Conservation (phyloP, 2,797 vertebrate genomes). For the Fratercula arctica region DNA sequence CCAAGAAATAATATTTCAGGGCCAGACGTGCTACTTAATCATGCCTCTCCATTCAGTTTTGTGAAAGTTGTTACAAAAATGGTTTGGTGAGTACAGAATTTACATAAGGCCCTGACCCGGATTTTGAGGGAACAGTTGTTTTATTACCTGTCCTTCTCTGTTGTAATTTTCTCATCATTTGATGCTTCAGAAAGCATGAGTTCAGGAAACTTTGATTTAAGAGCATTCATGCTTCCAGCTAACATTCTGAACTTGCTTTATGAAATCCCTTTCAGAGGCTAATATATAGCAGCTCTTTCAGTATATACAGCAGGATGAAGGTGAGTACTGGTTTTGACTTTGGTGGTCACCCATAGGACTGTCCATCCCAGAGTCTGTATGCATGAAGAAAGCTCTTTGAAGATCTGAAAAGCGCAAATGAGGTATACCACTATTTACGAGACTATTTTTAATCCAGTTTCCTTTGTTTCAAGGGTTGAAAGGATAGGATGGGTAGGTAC, state of each 20-base stretch:
- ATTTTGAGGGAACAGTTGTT: background rate
- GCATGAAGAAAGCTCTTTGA: background rate
- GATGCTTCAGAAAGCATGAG: background rate
- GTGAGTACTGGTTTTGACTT: background rate
- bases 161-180: background rate
- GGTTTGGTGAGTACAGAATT: background rate
- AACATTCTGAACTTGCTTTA: background rate
- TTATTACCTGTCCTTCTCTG: background rate
- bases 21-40: background rate
- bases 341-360: background rate
- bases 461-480: background rate
- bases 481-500: background rate
- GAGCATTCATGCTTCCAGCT: background rate
- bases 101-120: background rate
- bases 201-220: constrained; percentile 1
- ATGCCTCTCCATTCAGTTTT: background rate
- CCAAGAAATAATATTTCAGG: background rate
- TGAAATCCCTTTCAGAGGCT: background rate
- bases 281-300: background rate
- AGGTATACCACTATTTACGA: background rate
- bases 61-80: background rate
- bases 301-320: background rate
- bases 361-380: background rate
- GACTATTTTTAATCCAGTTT: background rate
- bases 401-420: background rate